Evolutionary conservation across 1,140 invertebrate species (phyloP).

Genomic region (Daktulosphaira vitifoliae): DNA sequence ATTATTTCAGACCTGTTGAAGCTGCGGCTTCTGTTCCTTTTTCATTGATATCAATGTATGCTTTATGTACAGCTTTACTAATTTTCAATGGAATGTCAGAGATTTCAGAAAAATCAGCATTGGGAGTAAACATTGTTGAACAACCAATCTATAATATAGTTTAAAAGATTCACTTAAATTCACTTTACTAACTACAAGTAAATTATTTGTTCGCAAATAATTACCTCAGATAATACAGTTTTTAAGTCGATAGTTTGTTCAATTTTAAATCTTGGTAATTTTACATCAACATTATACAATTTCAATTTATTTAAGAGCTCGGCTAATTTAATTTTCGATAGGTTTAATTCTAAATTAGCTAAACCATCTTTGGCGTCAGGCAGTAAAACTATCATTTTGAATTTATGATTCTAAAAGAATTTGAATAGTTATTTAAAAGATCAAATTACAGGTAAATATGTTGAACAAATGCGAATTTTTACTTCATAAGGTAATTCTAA

Average conservation of each 20-base stretch:
- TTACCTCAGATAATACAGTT: neutral
- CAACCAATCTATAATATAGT: constrained; percentile 6
- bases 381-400: constrained; percentile 18
- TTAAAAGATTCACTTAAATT: no score
- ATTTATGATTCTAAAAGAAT: neutral
- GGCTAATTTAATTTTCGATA: constrained; percentile 8
- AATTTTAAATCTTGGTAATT: constrained; percentile 16
- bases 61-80: constrained; percentile 52
- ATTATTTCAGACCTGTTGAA: no score
- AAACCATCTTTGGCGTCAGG: constrained; percentile 13
- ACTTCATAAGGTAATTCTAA: constrained; percentile 52
- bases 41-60: constrained; percentile 58
- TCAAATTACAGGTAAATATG: neutral
- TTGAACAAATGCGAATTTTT: constrained; percentile 33
- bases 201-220: no score
- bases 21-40: constrained; percentile 58
- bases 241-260: neutral
- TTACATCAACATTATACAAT: constrained; percentile 6
- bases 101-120: constrained; percentile 1
- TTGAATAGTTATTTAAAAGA: neutral
- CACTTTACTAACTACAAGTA: no score
- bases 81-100: constrained; percentile 43
- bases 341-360: neutral
- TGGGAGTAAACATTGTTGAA: constrained; percentile 3
- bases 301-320: constrained; percentile 20